These are phyloP conservation scores for Buceros bicornis DNA, from an alignment of 2,797 vertebrate genomes.

Conservation along the genomic window DNA sequence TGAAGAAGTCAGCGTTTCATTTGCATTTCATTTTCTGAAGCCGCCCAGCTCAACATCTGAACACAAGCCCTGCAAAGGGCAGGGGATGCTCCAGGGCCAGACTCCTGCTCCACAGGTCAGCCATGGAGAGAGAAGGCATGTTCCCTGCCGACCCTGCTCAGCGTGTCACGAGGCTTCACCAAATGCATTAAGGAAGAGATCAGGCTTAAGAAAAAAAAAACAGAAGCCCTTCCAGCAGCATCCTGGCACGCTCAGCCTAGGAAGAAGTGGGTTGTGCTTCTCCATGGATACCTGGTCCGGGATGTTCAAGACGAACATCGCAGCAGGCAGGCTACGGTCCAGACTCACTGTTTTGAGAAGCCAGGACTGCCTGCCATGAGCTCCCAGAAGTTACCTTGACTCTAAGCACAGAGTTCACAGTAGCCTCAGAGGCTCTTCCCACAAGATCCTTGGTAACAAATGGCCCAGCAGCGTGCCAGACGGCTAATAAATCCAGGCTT, in stretches of 20 bases:
- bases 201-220: background rate
- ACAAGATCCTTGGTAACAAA: background rate
- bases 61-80: background rate
- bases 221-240: background rate
- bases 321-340: background rate
- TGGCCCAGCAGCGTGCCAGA: slow-evolving; percentile 3
- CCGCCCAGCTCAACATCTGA: background rate
- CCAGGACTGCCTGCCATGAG: background rate
- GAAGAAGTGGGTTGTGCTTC: background rate
- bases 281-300: background rate
- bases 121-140: background rate
- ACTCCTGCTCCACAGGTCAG: background rate
- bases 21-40: background rate
- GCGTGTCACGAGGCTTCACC: background rate
- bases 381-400: background rate
- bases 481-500: background rate
- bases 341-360: background rate
- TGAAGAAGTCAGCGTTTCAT: background rate
- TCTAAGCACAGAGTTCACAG: background rate
- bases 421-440: background rate
- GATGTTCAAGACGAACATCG: background rate
- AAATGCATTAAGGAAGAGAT: background rate
- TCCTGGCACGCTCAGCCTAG: background rate
- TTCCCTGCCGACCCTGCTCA: background rate
- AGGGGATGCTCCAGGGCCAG: background rate